Base-by-base conservation (phyloP, 2,888 invertebrate genomes). In the Erpobdella octoculata region DNA sequence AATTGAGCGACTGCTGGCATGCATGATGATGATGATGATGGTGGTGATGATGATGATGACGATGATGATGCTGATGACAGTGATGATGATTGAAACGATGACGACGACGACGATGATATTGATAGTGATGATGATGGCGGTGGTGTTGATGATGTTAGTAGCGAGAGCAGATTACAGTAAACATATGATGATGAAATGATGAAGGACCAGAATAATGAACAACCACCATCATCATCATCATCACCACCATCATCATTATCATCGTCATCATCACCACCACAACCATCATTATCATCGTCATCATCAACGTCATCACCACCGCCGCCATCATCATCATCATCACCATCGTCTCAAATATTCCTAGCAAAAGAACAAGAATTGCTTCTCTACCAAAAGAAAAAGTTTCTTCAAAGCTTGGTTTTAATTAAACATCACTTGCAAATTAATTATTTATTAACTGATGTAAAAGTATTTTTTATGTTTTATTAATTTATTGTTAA, bases 261-360 rank as follows among this genome's bases (percentile, higher is more conserved):
- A 33, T 64, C 64, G 35, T 64, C 64, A 9, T 64, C 64, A 21
- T 64, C 64, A 33, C 33, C 64, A 33, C 33, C 64, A 33, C 21
- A 9, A 21, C 33, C 64, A 64, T 64, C 64, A 33, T 64, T 35
- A 33, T 64, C 35, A 21, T 64, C 64, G 25, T 64, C 64, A 33
- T 64, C 35, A 64, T 64, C 64, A 33, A 31, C 64, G 33, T 64
- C 64, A 21, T 64, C 64, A 33, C 33, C 64, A 21, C 33, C 64
- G 9, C 33, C 64, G 35, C 21, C 64, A 64, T 64, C 64, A 64
- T 64, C 64, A 64, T 64, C 64, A 64, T 64, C 64, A 64, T 64
- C 64, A 64, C 33, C 64, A 64, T 18, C 64, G 33, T 64, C 59
- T n/a, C n/a, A n/a, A n/a, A n/a, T n/a, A n/a, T n/a, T n/a, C n/a